Evolutionary conservation across 2,888 invertebrate genomes (phyloP).

Genomic region (Lepas anatifera): DNA sequence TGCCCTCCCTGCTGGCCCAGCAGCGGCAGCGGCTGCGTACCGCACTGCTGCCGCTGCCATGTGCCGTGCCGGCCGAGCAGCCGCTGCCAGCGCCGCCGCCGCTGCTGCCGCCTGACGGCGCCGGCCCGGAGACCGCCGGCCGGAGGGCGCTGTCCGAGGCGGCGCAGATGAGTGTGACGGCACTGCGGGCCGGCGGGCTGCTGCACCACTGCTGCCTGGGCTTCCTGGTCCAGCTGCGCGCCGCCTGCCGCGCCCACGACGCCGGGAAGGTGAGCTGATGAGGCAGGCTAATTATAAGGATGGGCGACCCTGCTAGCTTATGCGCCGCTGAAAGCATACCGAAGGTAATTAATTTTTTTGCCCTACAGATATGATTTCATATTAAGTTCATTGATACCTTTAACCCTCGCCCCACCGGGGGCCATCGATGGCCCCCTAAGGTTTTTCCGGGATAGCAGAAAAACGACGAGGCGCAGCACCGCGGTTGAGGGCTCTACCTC

Average conservation of each 20-base stretch:
- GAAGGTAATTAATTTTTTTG: too few species aligned
- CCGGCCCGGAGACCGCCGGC: neutral
- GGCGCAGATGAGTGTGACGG: neutral
- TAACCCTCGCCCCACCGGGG: too few species aligned
- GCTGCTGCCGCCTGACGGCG: neutral
- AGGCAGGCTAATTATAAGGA: too few species aligned
- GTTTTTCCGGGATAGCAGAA: too few species aligned
- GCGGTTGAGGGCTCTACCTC: too few species aligned
- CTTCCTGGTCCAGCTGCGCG: neutral
- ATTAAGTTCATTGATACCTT: too few species aligned
- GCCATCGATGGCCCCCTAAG: too few species aligned
- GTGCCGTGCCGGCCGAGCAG: neutral
- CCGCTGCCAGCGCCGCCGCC: neutral
- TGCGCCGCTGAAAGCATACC: too few species aligned
- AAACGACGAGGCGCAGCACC: too few species aligned
- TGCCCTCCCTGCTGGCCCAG: neutral
- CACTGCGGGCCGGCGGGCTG: neutral
- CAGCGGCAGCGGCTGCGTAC: neutral
- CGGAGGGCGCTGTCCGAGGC: neutral
- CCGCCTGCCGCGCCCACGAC: neutral
- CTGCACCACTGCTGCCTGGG: neutral
- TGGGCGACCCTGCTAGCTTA: too few species aligned
- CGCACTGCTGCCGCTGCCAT: neutral
- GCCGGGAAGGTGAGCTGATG: neutral
- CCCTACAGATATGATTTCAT: too few species aligned